Evolutionary conservation across 1,140 invertebrate genomes (phyloP).

Genomic region (Aphelinus atriplicis): DNA sequence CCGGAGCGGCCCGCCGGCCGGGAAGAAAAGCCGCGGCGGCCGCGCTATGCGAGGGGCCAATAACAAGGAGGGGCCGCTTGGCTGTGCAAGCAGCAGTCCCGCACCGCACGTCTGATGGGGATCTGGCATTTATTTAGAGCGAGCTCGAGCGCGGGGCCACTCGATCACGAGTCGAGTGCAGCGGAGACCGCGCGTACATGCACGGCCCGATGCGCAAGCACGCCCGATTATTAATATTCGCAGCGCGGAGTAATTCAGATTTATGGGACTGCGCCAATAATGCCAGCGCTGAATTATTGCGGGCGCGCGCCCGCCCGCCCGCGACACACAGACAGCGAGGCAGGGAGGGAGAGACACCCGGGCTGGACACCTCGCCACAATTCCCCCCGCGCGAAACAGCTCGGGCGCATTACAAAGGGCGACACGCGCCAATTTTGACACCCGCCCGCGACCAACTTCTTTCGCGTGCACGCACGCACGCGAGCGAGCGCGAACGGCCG

Average conservation of each 20-base stretch:
- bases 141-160: neutral
- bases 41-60: neutral
- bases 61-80: neutral
- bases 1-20: neutral
- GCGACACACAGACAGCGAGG: too few relatives aligned
- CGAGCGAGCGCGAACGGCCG: too few relatives aligned
- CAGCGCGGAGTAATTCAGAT: conserved; percentile 20
- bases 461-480: neutral
- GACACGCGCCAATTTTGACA: neutral
- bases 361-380: too few relatives aligned
- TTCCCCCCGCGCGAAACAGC: too few relatives aligned
- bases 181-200: too few relatives aligned
- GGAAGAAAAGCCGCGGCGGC: neutral
- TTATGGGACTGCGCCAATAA: conserved; percentile 32
- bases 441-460: neutral
- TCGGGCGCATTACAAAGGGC: too few relatives aligned
- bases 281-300: conserved; percentile 19
- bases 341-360: too few relatives aligned
- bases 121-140: conserved; percentile 21
- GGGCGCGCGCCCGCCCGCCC: neutral
- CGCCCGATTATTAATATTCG: conserved; percentile 25
- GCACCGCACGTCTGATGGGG: neutral
- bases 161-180: neutral
- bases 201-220: too few relatives aligned
- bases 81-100: neutral